phyloP scores from a whole-genome alignment of 1,140 invertebrate species.

The Mylabris phalerata region DNA sequence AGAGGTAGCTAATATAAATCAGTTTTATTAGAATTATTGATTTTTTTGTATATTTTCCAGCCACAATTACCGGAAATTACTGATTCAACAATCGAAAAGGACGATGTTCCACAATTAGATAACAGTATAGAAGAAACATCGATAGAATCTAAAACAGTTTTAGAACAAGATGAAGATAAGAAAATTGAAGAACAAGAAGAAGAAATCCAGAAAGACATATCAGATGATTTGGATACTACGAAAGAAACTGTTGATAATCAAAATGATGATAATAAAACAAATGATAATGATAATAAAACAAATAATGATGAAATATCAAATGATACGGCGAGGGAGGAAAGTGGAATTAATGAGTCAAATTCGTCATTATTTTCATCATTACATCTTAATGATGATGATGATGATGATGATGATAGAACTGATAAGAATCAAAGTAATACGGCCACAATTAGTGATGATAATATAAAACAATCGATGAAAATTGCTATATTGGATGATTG shows the following conservation, averaged over 20 bases:
- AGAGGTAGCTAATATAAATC: no score
- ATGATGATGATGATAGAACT: no score
- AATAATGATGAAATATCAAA: no score
- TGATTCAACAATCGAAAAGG: background rate
- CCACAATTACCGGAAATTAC: background rate
- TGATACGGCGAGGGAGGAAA: no score
- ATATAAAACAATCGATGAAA: constrained; percentile 18
- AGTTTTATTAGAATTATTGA: no score
- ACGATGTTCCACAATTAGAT: background rate
- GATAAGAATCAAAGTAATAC: no score
- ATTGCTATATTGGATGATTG: constrained; percentile 38
- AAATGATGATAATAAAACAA: no score
- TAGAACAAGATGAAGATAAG: constrained; percentile 5
- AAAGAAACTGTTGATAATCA: background rate
- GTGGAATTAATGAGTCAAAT: no score
- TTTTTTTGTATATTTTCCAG: background rate
- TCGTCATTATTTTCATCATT: no score
- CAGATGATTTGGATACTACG: background rate
- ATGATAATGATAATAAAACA: no score
- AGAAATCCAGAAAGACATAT: background rate
- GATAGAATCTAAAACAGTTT: background rate
- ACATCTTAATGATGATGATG: no score
- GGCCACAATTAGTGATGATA: background rate
- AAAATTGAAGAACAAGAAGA: constrained; percentile 1
- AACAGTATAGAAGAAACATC: background rate